Conservation (phyloP, 2,797 vertebrate species). For the Hemitrygon akajei region DNA sequence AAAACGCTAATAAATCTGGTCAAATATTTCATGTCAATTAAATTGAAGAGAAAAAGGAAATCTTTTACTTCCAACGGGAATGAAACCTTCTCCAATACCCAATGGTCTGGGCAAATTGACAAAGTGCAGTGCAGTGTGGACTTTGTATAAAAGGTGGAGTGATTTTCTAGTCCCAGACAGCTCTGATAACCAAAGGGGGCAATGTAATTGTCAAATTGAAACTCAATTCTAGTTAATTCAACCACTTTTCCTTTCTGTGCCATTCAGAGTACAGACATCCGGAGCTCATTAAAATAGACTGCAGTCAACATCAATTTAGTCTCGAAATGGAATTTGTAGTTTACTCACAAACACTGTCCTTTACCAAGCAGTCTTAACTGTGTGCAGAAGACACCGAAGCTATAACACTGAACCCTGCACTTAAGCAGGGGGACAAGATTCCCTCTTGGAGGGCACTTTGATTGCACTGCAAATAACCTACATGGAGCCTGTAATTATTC, state of each 20-base stretch:
- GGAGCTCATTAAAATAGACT: constrained; percentile 22
- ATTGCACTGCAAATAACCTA: not conserved
- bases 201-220: not conserved
- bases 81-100: not conserved
- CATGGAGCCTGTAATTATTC: not conserved
- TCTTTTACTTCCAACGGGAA: not conserved
- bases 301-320: constrained; percentile 33
- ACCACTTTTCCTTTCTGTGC: not conserved
- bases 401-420: constrained; percentile 17
- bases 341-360: constrained; percentile 14
- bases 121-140: not conserved
- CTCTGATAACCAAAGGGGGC: not conserved
- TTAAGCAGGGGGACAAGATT: not conserved
- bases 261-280: constrained; percentile 14
- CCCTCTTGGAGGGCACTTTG: constrained; percentile 2
- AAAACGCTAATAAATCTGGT: not conserved
- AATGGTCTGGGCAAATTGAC: not conserved
- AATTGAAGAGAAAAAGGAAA: not conserved
- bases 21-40: not conserved
- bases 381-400: not conserved
- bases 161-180: not conserved
- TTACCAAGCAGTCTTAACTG: not conserved
- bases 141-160: constrained; percentile 5
- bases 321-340: constrained; percentile 15
- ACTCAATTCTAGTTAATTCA: constrained; percentile 8